phyloP scores from a whole-genome alignment of 2,888 invertebrate genomes.

The Ennomos erosarius region DNA sequence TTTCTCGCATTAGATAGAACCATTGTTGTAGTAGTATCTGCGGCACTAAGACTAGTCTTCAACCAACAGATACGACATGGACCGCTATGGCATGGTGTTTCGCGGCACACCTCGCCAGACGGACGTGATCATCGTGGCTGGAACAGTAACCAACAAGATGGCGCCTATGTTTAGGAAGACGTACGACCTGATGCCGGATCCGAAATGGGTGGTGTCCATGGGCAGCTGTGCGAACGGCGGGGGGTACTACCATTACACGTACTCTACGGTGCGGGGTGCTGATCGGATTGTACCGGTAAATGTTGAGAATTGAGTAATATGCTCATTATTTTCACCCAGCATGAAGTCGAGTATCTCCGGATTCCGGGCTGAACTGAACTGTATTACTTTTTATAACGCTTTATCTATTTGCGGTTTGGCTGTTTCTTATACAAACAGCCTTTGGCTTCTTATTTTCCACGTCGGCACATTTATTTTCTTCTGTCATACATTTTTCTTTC shows the following conservation, averaged over 20 bases:
- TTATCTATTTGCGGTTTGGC: too few relatives aligned
- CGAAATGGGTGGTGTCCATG: constrained; percentile 99
- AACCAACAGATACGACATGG: constrained; percentile 94
- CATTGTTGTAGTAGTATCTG: too few relatives aligned
- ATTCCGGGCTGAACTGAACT: too few relatives aligned
- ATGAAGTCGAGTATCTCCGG: too few relatives aligned
- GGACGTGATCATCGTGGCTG: constrained; percentile 99
- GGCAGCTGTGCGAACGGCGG: constrained; percentile 99
- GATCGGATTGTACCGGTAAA: constrained; percentile 76
- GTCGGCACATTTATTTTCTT: neutral
- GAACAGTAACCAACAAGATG: constrained; percentile 99
- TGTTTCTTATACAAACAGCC: too few relatives aligned
- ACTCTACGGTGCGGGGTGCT: constrained; percentile 92
- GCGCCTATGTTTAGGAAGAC: constrained; percentile 98
- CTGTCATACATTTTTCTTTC: neutral
- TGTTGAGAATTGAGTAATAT: neutral
- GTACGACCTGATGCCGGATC: constrained; percentile 98
- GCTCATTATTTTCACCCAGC: too few relatives aligned
- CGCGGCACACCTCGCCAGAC: constrained; percentile 98
- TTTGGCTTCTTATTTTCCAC: too few relatives aligned
- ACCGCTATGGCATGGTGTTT: constrained; percentile 98
- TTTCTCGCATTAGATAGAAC: too few relatives aligned
- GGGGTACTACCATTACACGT: constrained; percentile 99
- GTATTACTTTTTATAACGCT: too few relatives aligned
- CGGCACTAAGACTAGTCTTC: too few relatives aligned